Evolutionary conservation across 2,797 vertebrate genomes (phyloP).

Genomic region (Manis pentadactyla): DNA sequence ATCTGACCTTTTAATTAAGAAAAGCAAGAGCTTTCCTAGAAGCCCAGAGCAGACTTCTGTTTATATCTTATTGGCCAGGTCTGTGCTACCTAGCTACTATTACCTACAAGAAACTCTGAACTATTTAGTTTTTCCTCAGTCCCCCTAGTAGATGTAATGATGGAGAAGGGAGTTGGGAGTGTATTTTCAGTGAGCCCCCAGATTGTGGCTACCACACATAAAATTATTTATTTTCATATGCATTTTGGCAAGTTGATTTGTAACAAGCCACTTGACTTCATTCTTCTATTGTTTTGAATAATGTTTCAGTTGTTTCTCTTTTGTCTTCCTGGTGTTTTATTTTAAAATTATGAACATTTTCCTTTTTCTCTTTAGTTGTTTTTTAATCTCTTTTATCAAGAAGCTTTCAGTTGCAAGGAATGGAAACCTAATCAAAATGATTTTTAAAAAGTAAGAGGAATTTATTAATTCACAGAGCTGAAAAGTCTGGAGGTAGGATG

Average conservation of each 20-base stretch:
- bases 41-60: not conserved
- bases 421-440: not conserved
- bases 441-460: not conserved
- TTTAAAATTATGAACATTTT: not conserved
- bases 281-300: not conserved
- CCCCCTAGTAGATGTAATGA: not conserved
- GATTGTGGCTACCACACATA: not conserved
- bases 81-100: not conserved
- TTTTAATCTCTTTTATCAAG: not conserved
- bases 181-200: not conserved
- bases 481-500: not conserved
- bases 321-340: not conserved
- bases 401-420: not conserved
- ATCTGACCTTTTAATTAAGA: constrained; percentile 13
- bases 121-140: not conserved
- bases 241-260: not conserved
- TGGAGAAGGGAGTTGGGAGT: not conserved
- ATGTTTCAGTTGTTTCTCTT: not conserved
- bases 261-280: not conserved
- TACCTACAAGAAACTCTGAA: not conserved
- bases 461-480: not conserved
- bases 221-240: not conserved
- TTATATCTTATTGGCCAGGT: not conserved
- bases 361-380: not conserved
- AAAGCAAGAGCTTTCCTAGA: not conserved